Evolutionary conservation across 92 coral and sea anemone genomes (phyloP).

Genomic region (Heteractis magnifica): DNA sequence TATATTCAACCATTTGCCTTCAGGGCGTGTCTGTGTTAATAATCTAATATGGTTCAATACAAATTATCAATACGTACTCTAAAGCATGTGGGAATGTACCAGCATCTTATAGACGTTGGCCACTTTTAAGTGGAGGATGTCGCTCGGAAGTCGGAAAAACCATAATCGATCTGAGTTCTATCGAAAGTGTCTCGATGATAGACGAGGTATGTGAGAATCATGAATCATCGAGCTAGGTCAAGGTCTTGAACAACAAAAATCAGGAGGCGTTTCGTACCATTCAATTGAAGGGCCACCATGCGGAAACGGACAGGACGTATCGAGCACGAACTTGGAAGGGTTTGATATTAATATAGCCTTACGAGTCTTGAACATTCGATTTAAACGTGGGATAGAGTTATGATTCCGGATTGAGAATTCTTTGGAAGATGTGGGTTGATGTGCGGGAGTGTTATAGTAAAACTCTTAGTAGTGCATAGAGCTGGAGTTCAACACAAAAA

Average conservation of each 20-base stretch:
- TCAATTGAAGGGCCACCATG: background rate
- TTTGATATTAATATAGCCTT: background rate
- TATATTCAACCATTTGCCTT: background rate
- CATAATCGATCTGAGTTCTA: background rate
- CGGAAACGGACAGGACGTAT: background rate
- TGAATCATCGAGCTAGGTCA: background rate
- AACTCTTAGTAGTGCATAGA: background rate
- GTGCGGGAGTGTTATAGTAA: background rate
- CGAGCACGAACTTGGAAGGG: background rate
- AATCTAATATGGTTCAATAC: background rate
- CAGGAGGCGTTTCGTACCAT: background rate
- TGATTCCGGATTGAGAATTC: background rate
- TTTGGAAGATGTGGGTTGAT: background rate
- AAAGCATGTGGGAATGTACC: background rate
- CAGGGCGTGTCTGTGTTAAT: background rate
- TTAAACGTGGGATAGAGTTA: background rate
- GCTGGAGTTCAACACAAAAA: background rate
- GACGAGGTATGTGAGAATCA: background rate
- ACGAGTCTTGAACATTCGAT: background rate
- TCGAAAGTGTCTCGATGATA: background rate
- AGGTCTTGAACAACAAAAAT: background rate
- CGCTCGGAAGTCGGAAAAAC: constrained; percentile 3
- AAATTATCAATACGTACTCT: background rate
- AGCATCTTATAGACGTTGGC: background rate
- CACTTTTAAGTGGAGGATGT: background rate